Percentiles rank a stretch among this genome's conserved stretches.
Evolutionary conservation across 2,113 vertebrate species (phyloP).

Genomic region (Microtus pennsylvanicus): DNA sequence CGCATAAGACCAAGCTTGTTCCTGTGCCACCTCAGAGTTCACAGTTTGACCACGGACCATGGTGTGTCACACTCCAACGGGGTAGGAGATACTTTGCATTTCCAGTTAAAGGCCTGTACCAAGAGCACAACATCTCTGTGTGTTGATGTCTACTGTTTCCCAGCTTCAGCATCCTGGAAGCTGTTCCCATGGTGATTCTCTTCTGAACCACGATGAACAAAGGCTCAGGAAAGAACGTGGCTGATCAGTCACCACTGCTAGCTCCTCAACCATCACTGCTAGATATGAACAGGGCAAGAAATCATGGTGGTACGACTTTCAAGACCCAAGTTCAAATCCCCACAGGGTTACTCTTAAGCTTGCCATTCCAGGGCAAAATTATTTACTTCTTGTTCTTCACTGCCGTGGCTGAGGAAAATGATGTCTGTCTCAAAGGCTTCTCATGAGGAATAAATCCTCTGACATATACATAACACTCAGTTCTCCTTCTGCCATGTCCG

Average conservation of each 20-base stretch:
- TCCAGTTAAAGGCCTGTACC: background rate
- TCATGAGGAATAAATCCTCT: background rate
- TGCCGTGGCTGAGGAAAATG: background rate
- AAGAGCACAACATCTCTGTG: background rate
- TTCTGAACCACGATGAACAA: background rate
- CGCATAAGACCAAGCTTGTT: background rate
- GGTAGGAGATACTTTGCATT: background rate
- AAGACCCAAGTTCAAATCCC: slow-evolving; percentile 24
- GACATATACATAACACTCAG: background rate
- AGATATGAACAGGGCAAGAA: background rate
- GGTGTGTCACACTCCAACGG: background rate
- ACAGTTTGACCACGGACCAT: background rate
- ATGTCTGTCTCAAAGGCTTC: background rate
- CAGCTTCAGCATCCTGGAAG: background rate
- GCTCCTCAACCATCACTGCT: background rate
- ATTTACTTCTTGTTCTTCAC: background rate
- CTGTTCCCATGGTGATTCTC: background rate
- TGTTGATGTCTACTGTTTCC: background rate
- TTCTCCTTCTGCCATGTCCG: background rate
- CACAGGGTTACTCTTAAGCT: background rate
- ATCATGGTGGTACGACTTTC: background rate
- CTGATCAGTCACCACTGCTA: background rate
- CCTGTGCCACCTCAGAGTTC: background rate
- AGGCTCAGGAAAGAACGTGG: background rate
- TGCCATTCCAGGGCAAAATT: background rate